phyloP scores from a whole-genome alignment of 2,113 vertebrate species.

The Platysternon megacephalum region DNA sequence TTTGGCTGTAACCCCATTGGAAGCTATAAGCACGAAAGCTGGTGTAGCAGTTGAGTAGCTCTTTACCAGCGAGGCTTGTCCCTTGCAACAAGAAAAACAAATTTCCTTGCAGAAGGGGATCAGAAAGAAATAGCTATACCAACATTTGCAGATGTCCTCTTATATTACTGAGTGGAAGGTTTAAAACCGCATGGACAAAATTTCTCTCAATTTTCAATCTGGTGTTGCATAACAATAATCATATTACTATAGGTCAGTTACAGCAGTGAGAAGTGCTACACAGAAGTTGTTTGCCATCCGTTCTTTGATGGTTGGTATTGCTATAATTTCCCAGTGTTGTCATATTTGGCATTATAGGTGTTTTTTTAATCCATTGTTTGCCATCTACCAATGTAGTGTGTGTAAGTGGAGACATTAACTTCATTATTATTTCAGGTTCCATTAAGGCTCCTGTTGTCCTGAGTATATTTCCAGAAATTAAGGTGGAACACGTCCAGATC shows the following conservation, averaged over 20 bases:
- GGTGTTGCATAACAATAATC: not conserved
- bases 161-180: not conserved
- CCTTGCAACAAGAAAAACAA: not conserved
- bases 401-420: not conserved
- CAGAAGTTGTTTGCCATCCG: not conserved
- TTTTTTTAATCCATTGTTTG: not conserved
- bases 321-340: not conserved
- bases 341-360: not conserved
- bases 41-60: not conserved
- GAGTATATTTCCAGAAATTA: not conserved
- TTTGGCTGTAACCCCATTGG: not conserved
- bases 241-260: not conserved
- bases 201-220: not conserved
- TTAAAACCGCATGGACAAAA: not conserved
- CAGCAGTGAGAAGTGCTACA: not conserved
- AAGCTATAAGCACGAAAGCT: not conserved
- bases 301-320: not conserved
- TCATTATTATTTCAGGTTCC: not conserved
- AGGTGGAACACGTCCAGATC: not conserved
- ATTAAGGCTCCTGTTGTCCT: not conserved
- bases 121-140: not conserved
- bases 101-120: not conserved
- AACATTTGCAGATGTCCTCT: not conserved
- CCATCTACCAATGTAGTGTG: not conserved
- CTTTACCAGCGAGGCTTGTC: not conserved